Base-by-base conservation (phyloP, 1,140 invertebrate genomes). In the Bombus breviceps region DNA sequence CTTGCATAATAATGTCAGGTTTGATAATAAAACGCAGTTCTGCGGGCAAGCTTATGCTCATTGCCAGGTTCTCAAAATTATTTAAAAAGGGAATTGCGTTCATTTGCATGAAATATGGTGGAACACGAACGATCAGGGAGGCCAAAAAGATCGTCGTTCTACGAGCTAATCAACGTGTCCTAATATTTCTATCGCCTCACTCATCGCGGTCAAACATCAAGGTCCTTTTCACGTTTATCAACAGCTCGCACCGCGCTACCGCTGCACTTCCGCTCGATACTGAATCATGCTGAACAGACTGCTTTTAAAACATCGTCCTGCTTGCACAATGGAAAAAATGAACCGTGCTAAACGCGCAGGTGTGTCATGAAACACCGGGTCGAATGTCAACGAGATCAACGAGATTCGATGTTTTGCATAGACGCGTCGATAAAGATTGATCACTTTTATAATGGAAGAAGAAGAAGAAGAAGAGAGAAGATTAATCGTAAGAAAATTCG, bases 251-350 rank as follows among this genome's bases (percentile, higher is more conserved):
- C 68, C 71, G 74, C 37, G 66, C 43, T 76, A 37, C 71, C 41
- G 64, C 43, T 71, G 37, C 83, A 80, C 87, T 89, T 89, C 88
- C 87, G 87, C 22, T 86, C 57, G 32, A 89, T 80, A 83, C 75
- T 86, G 88, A 89, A 89, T 88, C 83, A 75, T 75, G 62, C 62
- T 43, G 85, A 88, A 82, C 85, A 62, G 69, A 88, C 22, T 75
- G 87, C 83, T 88, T 82, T 86, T 89, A 86, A 88, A 89, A 89
- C 75, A 86, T 77, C 81, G 62, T 88, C 78, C 79, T 41, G 53
- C n/a, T 47, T 28, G 34, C 13, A 39, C 47, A 34, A 72, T 59
- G 22, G 22, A 32, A 72, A 59, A 72, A 59, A 39, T 9, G 39
- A 83, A 57, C 62, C 43, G 64, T 22, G 66, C 68, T 25, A 74